Base-by-base conservation (phyloP, 30 jellyfish, hydroid and myxozoan genomes). In the Aurelia sp. region DNA sequence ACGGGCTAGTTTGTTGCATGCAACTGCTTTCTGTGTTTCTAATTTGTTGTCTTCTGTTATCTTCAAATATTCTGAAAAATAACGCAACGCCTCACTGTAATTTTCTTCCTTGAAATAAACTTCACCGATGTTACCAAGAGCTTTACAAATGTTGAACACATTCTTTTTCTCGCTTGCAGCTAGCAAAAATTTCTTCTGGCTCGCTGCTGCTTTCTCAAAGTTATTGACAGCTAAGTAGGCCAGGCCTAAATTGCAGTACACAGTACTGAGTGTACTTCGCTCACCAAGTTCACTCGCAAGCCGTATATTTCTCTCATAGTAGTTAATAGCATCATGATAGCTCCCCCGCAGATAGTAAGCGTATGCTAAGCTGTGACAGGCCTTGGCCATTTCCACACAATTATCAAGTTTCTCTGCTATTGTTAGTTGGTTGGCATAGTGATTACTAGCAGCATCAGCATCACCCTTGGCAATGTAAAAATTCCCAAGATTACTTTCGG, bases 401-500 rank as follows among this genome's bases (percentile, higher is more conserved):
- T 85, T 85, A 47, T 81, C 84, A 21, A 87, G 88, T 40, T 90
- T 85, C 70, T 79, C 89, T 5, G 99, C 99, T 17, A 89, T 67
- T 12, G 96, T 31, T 19, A 90, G 85, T 30, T 90, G 88, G 67
- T 63, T 86, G 31, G 86, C 90, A 64, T 71, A 95, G 81, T 95
- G 99, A 30, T 24, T 53, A 13, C 67, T 50, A 3, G 99, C 97
- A 55, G 89, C 67, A 3, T 71, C 73, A 2, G 80, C 68, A 51
- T 82, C 76, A 6, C 90, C 96, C 59, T 73, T 67, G 3, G 90
- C 88, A 30, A 95, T 78, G 84, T 63, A 93, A 76, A 93, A 93
- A 61, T 88, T 93, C 18, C 98, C 98, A 16, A 95, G 84, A 68
- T 95, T 95, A 68, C 99, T 84, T 48, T 95, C 97, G 7, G 99